Base-by-base conservation (phyloP, 2,113 vertebrate genomes). In the Gallinago undulata region DNA sequence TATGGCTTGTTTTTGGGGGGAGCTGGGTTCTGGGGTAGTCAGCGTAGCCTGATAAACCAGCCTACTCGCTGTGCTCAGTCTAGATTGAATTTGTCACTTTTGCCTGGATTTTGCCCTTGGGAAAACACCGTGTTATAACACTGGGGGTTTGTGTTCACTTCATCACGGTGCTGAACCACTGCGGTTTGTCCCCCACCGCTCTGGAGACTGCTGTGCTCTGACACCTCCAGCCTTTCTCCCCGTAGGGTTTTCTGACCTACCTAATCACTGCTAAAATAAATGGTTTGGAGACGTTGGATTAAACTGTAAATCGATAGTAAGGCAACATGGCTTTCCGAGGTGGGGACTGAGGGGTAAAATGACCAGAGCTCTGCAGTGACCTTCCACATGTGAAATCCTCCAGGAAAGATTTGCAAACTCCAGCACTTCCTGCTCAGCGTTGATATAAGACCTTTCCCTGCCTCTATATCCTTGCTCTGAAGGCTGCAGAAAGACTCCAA, bases 171-270 rank as follows among this genome's bases (percentile, higher is more conserved):
- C 57, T 94, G 74, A 55, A 23, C 12, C n/a, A 1, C 83, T 8
- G 62, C 0, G 0, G 24, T 50, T 3, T 25, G 55, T 47, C 48
- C 23, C 45, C 9, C 33, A 9, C 16, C 2, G 2, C 70, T 50
- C 62, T 0, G 0, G 70, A 45, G 47, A 6, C 19, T 0, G 0
- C 73, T 25, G 55, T 10, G 63, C 66, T 25, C 19, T 43, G 12
- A 1, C 87, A 39, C 50, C 50, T 94, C 57, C 43, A 31, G n/a
- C n/a, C 64, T 25, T 75, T 41, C 70, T 87, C 43, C 60, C 3
- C 2, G 16, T 16, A 84, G 13, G 2, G 2, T 56, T 82, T 63
- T 50, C 64, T 69, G 27, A 77, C 41, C 50, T n/a, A 1, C 55
- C 70, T 17, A 45, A 33, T 66, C 12, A 16, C 8, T 59, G 59